phyloP scores from a whole-genome alignment of 1,140 invertebrate species.

The Drosophila auraria region DNA sequence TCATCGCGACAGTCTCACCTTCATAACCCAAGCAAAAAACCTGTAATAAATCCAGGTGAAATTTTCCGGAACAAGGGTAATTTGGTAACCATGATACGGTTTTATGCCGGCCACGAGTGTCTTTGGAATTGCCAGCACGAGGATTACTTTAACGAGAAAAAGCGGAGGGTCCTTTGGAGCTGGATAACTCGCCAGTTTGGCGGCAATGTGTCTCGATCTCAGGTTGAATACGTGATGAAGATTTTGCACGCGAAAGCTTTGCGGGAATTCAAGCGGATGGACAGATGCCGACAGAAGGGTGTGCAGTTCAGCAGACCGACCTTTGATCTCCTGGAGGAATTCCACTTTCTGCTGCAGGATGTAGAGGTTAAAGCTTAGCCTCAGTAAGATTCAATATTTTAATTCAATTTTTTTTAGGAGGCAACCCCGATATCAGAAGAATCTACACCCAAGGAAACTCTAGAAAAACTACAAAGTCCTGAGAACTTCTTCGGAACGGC shows the following conservation, averaged over 20 bases:
- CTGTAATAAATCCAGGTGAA: neutral
- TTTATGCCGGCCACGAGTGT: conserved; percentile 43
- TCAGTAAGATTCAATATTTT: too few species aligned
- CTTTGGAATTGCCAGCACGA: conserved; percentile 32
- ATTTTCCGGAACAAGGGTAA: conserved; percentile 17
- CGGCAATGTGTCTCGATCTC: neutral
- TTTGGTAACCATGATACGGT: conserved; percentile 32
- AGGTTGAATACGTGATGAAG: conserved; percentile 12
- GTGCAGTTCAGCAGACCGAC: neutral
- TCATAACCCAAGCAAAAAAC: neutral
- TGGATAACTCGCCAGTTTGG: conserved; percentile 41
- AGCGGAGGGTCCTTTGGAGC: conserved; percentile 11
- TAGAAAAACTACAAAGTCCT: neutral
- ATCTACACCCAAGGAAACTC: neutral
- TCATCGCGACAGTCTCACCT: neutral
- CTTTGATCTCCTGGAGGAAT: conserved; percentile 34
- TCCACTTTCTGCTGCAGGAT: conserved; percentile 17
- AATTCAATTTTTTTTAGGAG: too few species aligned
- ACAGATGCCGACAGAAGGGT: conserved; percentile 1
- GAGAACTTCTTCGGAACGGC: too few species aligned
- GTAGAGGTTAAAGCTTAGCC: too few species aligned
- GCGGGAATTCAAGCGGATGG: conserved; percentile 14
- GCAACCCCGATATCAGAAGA: neutral
- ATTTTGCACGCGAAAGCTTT: conserved; percentile 14
- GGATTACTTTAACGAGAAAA: conserved; percentile 18